Conservation (phyloP, 1,140 invertebrate species). For the Mamestra configurata region DNA sequence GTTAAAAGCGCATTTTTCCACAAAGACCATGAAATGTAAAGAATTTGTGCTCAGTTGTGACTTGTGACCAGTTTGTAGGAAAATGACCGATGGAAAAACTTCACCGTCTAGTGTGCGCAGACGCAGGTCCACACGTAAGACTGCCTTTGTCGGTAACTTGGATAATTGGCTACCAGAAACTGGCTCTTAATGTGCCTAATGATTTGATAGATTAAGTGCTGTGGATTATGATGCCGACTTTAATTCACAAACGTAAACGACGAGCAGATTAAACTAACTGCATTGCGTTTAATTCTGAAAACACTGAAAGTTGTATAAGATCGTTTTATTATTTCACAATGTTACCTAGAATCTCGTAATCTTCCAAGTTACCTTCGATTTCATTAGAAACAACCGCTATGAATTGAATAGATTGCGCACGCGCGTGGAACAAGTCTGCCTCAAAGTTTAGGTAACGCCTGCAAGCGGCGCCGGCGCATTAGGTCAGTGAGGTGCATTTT, state of each 20-base stretch:
- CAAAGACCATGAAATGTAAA: constrained; percentile 40
- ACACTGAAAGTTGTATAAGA: not conserved
- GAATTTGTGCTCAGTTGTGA: constrained; percentile 15
- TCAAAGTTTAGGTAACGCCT: constrained; percentile 25
- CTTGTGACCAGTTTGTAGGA: constrained; percentile 24
- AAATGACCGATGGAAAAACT: constrained; percentile 45
- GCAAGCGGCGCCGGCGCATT: constrained; percentile 15
- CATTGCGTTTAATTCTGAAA: not conserved
- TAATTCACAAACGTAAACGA: constrained; percentile 15
- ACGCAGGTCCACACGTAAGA: constrained; percentile 18
- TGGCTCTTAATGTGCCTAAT: constrained; percentile 33
- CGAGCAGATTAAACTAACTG: not conserved
- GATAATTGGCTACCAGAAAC: constrained; percentile 40
- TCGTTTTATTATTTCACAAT: not conserved
- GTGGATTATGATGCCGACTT: constrained; percentile 4
- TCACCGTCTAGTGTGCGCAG: constrained; percentile 11
- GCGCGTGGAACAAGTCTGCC: not conserved
- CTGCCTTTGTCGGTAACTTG: constrained; percentile 46
- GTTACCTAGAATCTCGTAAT: not conserved
- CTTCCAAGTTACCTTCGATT: constrained; percentile 12
- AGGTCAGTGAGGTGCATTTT: constrained; percentile 38
- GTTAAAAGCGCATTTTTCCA: constrained; percentile 43
- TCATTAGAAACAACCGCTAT: constrained; percentile 30
- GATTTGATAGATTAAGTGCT: constrained; percentile 33
- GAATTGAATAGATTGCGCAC: not conserved